Percentiles rank a stretch among this genome's conserved stretches.
These are phyloP conservation scores for Thalassoma bifasciatum DNA, from an alignment of 2,113 vertebrate genomes.

Conservation along the genomic window DNA sequence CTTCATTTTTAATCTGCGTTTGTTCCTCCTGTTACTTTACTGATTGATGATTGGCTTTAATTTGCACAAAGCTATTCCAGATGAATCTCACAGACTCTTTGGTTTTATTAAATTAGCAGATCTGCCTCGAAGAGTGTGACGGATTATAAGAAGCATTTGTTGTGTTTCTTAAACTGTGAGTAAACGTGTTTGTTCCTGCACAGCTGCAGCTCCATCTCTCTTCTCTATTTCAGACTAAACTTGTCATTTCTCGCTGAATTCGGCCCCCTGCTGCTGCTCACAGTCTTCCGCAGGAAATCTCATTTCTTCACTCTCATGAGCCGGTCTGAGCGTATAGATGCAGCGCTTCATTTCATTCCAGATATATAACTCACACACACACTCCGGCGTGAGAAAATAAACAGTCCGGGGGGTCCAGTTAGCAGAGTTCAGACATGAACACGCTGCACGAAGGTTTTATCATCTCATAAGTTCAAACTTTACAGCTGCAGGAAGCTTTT, in stretches of 20 bases:
- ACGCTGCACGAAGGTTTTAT: not conserved
- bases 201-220: not conserved
- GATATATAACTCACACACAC: not conserved
- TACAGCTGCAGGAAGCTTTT: not conserved
- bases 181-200: not conserved
- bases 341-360: not conserved
- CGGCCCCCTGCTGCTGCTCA: not conserved
- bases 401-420: not conserved
- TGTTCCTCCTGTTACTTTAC: not conserved
- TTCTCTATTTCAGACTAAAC: not conserved
- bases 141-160: not conserved
- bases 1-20: no score
- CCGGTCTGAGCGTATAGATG: not conserved
- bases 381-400: not conserved
- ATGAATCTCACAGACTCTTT: not conserved
- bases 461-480: no score
- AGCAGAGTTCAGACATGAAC: not conserved
- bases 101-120: not conserved
- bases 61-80: not conserved
- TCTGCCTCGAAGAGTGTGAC: not conserved
- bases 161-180: not conserved
- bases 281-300: not conserved
- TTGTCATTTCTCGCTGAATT: not conserved
- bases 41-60: not conserved
- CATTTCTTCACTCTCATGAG: not conserved